These are phyloP conservation scores for Ormyrus rosae DNA, from an alignment of 2,888 invertebrate species.

Conservation along the genomic window DNA sequence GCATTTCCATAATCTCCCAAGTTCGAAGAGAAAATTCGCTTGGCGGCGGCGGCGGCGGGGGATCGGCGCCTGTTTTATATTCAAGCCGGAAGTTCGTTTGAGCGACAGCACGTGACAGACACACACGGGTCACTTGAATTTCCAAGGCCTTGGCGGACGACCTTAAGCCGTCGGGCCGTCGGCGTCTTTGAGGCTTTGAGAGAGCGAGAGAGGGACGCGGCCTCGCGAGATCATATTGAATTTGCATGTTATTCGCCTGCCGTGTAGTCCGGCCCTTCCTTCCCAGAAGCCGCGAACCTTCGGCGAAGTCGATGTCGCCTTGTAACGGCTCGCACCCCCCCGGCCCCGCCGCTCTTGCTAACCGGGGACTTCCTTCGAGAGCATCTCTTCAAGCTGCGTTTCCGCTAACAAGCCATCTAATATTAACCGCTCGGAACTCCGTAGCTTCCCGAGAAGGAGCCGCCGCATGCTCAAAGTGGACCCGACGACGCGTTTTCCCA, in stretches of 20 bases:
- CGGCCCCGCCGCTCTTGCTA: not conserved
- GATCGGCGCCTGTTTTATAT: not conserved
- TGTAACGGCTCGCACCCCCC: not conserved
- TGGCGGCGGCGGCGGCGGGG: not conserved
- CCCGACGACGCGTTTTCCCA: not conserved
- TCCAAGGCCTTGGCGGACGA: constrained; percentile 23
- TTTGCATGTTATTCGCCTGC: constrained; percentile 69
- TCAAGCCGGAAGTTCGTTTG: not conserved
- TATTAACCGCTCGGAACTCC: not conserved
- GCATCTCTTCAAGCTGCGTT: not conserved
- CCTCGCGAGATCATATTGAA: constrained; percentile 63
- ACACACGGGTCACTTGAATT: constrained; percentile 30
- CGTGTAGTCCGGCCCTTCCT: constrained; percentile 60
- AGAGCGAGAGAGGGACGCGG: not conserved
- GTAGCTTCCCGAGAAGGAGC: too few species aligned
- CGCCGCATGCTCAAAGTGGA: too few species aligned
- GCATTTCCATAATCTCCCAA: too few species aligned
- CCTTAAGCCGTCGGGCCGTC: too few species aligned
- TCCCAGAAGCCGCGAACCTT: not conserved
- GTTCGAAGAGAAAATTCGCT: not conserved
- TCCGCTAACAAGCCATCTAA: not conserved
- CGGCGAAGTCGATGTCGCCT: not conserved
- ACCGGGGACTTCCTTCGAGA: not conserved
- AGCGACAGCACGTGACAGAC: not conserved
- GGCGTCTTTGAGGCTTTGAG: constrained; percentile 37